Conservation (phyloP, 2,888 invertebrate genomes). For the Amblyteles armatorius region DNA sequence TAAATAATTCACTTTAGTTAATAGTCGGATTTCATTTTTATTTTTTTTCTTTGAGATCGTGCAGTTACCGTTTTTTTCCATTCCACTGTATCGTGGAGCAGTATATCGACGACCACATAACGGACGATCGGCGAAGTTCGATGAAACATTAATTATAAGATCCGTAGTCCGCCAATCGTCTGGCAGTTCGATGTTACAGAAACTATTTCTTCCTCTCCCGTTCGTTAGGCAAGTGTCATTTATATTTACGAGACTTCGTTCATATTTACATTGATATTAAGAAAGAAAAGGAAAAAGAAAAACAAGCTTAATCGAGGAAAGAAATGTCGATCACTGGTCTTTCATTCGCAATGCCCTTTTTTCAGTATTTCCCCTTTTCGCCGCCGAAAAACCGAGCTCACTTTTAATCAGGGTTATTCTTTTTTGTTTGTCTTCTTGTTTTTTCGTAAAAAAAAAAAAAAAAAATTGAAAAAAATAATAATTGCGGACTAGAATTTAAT, state of each 20-base stretch:
- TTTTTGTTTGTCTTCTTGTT: slow-evolving; percentile 68
- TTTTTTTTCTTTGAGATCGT: slow-evolving; percentile 74
- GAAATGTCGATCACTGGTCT: slow-evolving; percentile 78
- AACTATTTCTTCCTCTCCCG: slow-evolving; percentile 44
- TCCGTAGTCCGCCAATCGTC: slow-evolving; percentile 69
- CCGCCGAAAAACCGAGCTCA: slow-evolving; percentile 53
- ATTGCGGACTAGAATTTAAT: slow-evolving; percentile 84
- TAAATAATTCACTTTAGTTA: slow-evolving; percentile 77
- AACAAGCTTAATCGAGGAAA: slow-evolving; percentile 59
- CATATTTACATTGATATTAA: slow-evolving; percentile 64
- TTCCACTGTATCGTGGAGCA: slow-evolving; percentile 51
- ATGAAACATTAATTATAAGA: slow-evolving; percentile 50
- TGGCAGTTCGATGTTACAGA: slow-evolving; percentile 66
- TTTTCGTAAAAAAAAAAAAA: slow-evolving; percentile 69
- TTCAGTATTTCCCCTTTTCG: slow-evolving; percentile 55
- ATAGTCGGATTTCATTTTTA: slow-evolving; percentile 66
- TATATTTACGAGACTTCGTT: slow-evolving; percentile 73
- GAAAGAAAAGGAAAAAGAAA: slow-evolving; percentile 70
- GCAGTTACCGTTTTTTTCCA: slow-evolving; percentile 62
- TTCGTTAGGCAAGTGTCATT: slow-evolving; percentile 71
- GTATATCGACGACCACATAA: slow-evolving; percentile 48
- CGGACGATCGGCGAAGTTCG: slow-evolving; percentile 66
- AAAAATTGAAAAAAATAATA: slow-evolving; percentile 71
- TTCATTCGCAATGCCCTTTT: slow-evolving; percentile 78
- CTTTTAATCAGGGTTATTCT: slow-evolving; percentile 14